Evolutionary conservation across 1,140 invertebrate genomes (phyloP).

Genomic region (Euura saliciscinereae): DNA sequence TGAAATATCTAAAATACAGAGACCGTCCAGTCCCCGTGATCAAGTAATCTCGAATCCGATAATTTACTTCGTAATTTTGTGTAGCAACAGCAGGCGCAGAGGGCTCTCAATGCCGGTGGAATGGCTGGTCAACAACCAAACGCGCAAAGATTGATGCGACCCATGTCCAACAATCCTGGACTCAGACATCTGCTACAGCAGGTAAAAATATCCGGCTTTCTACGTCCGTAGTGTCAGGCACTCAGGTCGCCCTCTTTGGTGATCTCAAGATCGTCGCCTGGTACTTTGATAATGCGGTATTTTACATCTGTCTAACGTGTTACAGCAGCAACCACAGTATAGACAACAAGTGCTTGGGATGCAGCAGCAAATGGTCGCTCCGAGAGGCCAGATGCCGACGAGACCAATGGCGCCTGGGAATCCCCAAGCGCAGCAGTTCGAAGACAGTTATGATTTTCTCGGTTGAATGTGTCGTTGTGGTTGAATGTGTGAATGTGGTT

Average conservation of each 20-base stretch:
- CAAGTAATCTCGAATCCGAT: not conserved
- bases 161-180: conserved; percentile 71
- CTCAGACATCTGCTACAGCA: conserved; percentile 72
- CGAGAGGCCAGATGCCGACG: conserved; percentile 50
- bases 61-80: not conserved
- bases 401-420: conserved; percentile 52
- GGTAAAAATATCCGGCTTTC: conserved; percentile 47
- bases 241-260: conserved; percentile 4
- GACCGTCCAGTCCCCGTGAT: conserved; percentile 12
- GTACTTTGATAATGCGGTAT: not conserved
- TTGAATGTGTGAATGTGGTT: no score
- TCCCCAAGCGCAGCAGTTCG: conserved; percentile 59
- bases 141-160: conserved; percentile 68
- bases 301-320: conserved; percentile 23
- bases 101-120: conserved; percentile 47
- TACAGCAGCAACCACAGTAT: conserved; percentile 57
- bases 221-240: not conserved
- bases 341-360: conserved; percentile 57
- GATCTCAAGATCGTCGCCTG: conserved; percentile 10
- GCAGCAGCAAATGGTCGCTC: conserved; percentile 57
- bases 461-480: conserved; percentile 33
- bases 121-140: conserved; percentile 56
- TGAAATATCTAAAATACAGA: conserved; percentile 40
- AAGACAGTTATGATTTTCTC: conserved; percentile 61
- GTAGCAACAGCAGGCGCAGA: conserved; percentile 55